Base-by-base conservation (phyloP, 2,797 vertebrate species). In the Crotalus adamanteus region DNA sequence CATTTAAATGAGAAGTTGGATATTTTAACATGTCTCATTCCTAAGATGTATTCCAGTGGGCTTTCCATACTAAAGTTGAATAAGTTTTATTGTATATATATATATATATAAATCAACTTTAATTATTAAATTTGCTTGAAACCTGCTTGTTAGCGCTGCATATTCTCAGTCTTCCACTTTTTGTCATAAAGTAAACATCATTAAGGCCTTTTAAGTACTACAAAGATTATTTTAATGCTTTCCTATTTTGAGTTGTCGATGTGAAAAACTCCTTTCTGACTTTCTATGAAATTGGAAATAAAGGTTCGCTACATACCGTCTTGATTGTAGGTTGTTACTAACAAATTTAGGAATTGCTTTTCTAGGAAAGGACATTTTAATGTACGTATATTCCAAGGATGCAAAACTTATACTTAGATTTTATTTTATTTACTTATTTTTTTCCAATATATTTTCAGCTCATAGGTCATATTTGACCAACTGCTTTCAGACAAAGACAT, bases 391-490 rank as follows among this genome's bases (percentile, higher is more conserved):
- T 92, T 92, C 89, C 90, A 93, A 92, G 2, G 4, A 94, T 73
- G 94, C 91, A 92, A 96, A 96, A 96, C 93, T 95, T 94, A 94
- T 96, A 94, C 95, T 86, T 57, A 18, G 78, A 96, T 96, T 95
- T 96, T 96, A 65, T 96, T 96, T 61, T 96, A 96, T 96, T 97
- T 83, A 83, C 73, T 97, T 94, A 95, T 97, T 97, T 97, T 97
- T 97, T 94, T 92, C 94, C 86, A 85, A 78, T 88, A 90, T 91
- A 95, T 97, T 97, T 97, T 97, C 96, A 97, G 97, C 97, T 97
- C 96, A 91, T 95, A 96, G 97, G 93, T 97, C 96, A 96, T 97
- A 98, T 97, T 97, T 98, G 97, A 97, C 97, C 98, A 97, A 97
- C 97, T 97, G 97, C 97, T 98, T 97, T 97, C 96, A 97, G 96